Base-by-base conservation (phyloP, 2,113 vertebrate species). In the Xenopus laevis region DNA sequence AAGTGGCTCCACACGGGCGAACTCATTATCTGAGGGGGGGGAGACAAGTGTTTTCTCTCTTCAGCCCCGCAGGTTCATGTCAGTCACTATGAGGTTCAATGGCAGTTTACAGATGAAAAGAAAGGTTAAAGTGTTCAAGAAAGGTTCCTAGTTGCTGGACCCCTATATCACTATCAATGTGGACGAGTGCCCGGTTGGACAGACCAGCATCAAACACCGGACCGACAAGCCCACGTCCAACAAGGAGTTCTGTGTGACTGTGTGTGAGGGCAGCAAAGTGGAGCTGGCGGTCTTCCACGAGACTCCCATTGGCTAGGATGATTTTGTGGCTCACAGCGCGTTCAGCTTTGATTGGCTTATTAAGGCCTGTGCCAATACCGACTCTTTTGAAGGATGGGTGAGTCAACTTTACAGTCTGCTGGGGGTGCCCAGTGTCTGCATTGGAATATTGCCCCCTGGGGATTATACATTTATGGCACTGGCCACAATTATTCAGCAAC, bases 241-340 rank as follows among this genome's bases (percentile, higher is more conserved):
- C 68, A 96, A 98, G 86, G 97, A 98, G 82, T 98, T 98, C 87
- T 89, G 89, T 21, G 84, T 94, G 44, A 90, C 90, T 18, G 94
- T 98, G 62, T 92, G 81, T 61, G 85, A 94, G 47, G 95, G 93
- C 6, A 89, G 84, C 3, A 92, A 92, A 67, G 83, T 99, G 12
- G 97, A 99, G 85, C 80, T 98, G 78, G 93, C 96, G 0, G 94
- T 98, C 12, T 99, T 99, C 82, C 94, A 99, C 65, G 96, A 96
- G 79, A 95, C 97, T 17, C 94, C 96, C 7, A 93, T 99, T 55
- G 97, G 97, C 23, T 98, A 99, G 60, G 97, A 99, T 68, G 95
- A 98, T 88, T 99, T 99, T 13, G 96, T 99, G 84, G 96, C 97
- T 75, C 97, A 98, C 86, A 98, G 96, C 85, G 94, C 86, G 60